Percentiles rank a stretch among this genome's conserved stretches.
These are phyloP conservation scores for Merodon equestris DNA, from an alignment of 2,888 invertebrate species.

Conservation along the genomic window DNA sequence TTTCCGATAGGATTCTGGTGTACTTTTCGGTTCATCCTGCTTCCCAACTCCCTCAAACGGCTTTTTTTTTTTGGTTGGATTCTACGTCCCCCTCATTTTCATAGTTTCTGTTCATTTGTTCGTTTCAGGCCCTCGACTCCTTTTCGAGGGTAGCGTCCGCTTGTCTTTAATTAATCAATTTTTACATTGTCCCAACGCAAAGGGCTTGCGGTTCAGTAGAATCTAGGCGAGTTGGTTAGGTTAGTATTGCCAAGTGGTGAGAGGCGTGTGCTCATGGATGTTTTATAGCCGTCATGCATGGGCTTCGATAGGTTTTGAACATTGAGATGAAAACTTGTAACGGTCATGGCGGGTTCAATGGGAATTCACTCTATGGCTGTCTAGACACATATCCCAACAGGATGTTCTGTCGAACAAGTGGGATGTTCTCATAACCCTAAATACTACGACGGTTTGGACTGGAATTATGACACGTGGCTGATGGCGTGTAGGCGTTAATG, in stretches of 20 bases:
- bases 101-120: slow-evolving; percentile 24
- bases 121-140: slow-evolving; percentile 8
- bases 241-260: slow-evolving; percentile 16
- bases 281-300: too few species aligned
- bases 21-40: slow-evolving; percentile 34
- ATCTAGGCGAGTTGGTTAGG: background rate
- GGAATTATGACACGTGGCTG: too few species aligned
- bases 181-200: slow-evolving; percentile 36
- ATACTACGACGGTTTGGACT: too few species aligned
- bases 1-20: slow-evolving; percentile 47
- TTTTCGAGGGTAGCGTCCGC: slow-evolving; percentile 37
- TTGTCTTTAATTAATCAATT: slow-evolving; percentile 64
- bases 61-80: slow-evolving; percentile 49
- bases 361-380: too few species aligned
- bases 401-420: too few species aligned
- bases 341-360: too few species aligned
- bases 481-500: too few species aligned
- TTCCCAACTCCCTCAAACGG: background rate
- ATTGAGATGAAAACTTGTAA: too few species aligned
- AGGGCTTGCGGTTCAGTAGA: slow-evolving; percentile 5
- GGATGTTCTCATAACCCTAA: too few species aligned
- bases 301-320: too few species aligned
- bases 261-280: background rate
- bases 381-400: too few species aligned
- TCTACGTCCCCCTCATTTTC: slow-evolving; percentile 40